Base-by-base conservation (phyloP, 1,140 invertebrate species). In the Camponotus floridanus region DNA sequence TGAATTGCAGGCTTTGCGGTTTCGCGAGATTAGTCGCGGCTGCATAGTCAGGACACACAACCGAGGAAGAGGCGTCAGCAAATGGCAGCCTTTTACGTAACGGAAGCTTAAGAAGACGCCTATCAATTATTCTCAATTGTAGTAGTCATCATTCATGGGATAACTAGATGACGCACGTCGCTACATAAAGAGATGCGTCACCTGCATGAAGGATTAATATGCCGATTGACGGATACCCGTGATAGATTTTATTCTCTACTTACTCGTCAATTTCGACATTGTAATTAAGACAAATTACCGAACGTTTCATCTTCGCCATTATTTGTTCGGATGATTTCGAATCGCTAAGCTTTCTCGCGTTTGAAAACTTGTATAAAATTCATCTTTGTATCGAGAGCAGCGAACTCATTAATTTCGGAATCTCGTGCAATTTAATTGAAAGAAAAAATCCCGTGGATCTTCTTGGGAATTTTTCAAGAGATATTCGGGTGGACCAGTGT, bases 71-170 rank as follows among this genome's bases (percentile, higher is more conserved):
- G 21, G 59, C 39, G n/a, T 26, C 48, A n/a, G 31, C 15, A 9
- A 42, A 9, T 51, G 26, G 81, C 51, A 26, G 21, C 42, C 48
- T 21, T 7, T 15, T 51, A 45, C 11, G 76, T 57, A 76, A 74
- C 87, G 81, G 70, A 89, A 76, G 81, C 31, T 8, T 55, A 51
- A 74, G 48, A 51, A 74, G 48, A 57, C 67, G 59, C 3, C 48
- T 26, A 86, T 88, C 79, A 79, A 55, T 68, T 51, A 74, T 64
- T 64, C 74, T 26, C 21, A 61, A 76, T 18, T 42, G 70, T 45
- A 68, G 85, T 79, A 18, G 33, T 18, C 61, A 59, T 89, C 74
- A 86, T 80, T 88, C 74, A 88, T 86, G 21, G 48, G 80, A 68
- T 88, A 79, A 88, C 88, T 73, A 70, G 61, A 42, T 51, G 76